phyloP scores from a whole-genome alignment of 2,797 vertebrate species.

The Sorex maritimensis region DNA sequence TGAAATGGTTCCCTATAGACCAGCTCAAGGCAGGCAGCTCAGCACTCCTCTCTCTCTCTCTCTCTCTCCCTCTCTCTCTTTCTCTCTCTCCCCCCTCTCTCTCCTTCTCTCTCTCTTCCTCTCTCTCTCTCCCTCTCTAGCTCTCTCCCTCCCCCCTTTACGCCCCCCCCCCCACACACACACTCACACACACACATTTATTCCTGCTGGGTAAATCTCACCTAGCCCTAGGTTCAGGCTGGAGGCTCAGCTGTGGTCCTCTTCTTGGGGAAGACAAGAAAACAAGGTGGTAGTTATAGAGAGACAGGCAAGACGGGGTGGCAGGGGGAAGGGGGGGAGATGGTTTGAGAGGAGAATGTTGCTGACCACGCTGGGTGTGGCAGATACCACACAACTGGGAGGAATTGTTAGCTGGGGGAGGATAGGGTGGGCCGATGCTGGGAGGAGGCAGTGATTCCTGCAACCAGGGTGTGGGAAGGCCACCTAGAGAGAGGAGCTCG shows the following conservation, averaged over 20 bases:
- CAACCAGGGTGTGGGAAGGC: not conserved
- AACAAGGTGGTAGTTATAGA: not conserved
- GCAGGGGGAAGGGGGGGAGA: not conserved
- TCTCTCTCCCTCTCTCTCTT: too few species aligned
- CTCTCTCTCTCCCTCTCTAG: too few species aligned
- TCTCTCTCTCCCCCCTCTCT: too few species aligned
- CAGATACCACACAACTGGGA: not conserved
- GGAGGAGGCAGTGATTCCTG: too few species aligned
- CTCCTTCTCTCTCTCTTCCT: too few species aligned
- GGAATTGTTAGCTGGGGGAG: not conserved
- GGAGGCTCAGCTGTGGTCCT: not conserved
- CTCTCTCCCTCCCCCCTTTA: too few species aligned
- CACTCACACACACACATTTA: too few species aligned
- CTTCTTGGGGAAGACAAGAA: not conserved
- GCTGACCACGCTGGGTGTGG: not conserved
- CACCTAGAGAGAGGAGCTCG: not conserved
- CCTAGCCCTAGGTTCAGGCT: not conserved
- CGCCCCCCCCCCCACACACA: too few species aligned
- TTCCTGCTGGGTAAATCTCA: not conserved
- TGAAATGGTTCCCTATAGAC: not conserved
- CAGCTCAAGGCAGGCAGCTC: too few species aligned
- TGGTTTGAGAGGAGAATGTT: not conserved
- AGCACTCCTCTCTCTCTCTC: too few species aligned
- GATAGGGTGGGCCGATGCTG: too few species aligned
- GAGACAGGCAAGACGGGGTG: not conserved